Evolutionary conservation across 2,113 vertebrate genomes (phyloP).

Genomic region (Callospermophilus lateralis): DNA sequence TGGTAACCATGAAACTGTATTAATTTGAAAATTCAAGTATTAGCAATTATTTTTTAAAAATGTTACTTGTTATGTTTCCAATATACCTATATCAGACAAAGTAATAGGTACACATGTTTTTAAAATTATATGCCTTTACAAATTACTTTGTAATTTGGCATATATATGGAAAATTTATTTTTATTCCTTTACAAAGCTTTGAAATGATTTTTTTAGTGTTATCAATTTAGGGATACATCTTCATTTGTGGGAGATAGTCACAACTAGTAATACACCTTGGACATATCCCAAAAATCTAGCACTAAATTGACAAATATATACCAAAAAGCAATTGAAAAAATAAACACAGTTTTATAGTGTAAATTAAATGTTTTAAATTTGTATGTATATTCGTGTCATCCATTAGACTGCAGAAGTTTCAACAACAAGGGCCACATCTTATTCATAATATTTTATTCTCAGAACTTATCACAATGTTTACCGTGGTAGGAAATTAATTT

Average conservation of each 20-base stretch:
- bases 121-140: background rate
- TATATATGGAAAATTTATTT: background rate
- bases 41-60: background rate
- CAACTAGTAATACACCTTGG: background rate
- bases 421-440: background rate
- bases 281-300: background rate
- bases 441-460: background rate
- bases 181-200: background rate
- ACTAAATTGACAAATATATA: background rate
- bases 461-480: background rate
- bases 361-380: background rate
- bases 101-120: background rate
- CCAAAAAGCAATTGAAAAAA: background rate
- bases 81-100: background rate
- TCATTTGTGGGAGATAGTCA: background rate
- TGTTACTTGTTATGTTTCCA: background rate
- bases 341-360: background rate
- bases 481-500: background rate
- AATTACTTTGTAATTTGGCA: conserved; percentile 2
- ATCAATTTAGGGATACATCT: background rate
- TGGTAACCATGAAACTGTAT: background rate
- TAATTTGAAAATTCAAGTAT: conserved; percentile 31
- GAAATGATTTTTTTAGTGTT: background rate
- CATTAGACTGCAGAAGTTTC: background rate
- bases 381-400: background rate